A percentile compares a stretch with the other conserved stretches of the same genome.
Evolutionary conservation across 2,113 vertebrate genomes (phyloP).

Genomic region (Porphyrio hochstetteri): DNA sequence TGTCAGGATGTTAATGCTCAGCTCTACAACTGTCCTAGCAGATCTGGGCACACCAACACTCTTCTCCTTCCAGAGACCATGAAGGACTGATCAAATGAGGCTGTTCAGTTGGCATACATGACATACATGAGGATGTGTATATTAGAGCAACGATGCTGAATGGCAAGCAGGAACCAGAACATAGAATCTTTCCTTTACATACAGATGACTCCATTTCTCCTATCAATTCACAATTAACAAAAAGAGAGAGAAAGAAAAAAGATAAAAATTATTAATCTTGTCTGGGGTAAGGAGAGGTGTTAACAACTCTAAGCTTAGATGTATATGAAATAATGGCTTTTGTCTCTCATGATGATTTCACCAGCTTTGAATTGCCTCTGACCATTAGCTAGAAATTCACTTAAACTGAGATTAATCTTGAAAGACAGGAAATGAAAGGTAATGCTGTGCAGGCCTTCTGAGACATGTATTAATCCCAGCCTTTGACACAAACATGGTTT

Average conservation of each 20-base stretch:
- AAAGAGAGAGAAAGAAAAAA: neutral
- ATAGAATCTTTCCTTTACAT: neutral
- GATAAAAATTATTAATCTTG: neutral
- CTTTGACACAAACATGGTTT: slow-evolving; percentile 29
- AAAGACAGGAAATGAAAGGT: slow-evolving; percentile 42
- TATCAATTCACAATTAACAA: neutral
- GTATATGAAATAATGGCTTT: neutral
- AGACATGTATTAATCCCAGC: slow-evolving; percentile 40
- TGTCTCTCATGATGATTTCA: slow-evolving; percentile 12
- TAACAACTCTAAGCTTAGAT: neutral
- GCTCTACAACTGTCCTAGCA: neutral
- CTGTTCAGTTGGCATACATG: neutral
- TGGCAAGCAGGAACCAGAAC: neutral
- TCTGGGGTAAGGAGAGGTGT: neutral
- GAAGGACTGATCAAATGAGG: neutral
- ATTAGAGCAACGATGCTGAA: neutral
- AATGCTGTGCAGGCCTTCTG: slow-evolving; percentile 3
- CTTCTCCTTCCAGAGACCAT: neutral
- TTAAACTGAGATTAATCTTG: slow-evolving; percentile 49
- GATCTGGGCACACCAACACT: neutral
- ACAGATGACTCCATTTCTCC: neutral
- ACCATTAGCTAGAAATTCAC: slow-evolving; percentile 38
- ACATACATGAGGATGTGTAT: rapidly evolving
- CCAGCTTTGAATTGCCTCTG: slow-evolving; percentile 11
- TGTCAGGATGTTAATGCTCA: neutral